Evolutionary conservation across 1,140 invertebrate genomes (phyloP), one percentile per base, ranked within the genome.

Genomic region (Diorhabda sublineata): DNA sequence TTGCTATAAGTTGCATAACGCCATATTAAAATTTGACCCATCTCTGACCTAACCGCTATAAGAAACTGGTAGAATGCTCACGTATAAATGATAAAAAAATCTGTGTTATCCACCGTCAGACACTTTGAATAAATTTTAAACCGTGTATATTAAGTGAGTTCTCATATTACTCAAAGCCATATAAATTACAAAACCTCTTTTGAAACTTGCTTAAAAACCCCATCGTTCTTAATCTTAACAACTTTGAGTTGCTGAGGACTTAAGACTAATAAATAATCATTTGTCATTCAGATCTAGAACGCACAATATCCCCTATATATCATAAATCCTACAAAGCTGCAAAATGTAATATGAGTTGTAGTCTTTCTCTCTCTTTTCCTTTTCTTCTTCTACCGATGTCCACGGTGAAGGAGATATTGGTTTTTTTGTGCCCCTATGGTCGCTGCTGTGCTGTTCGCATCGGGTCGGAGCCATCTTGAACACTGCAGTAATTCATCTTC

Each of bases 261-360:
- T 67, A 69, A 67, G 66, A 52, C 62, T 47, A 67, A 73, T 75
- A 75, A 75, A 75, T 75, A 75, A 73, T 73, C 72, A 75, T 75
- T 75, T 75, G 74, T 75, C 74, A 71, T 73, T 73, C 70, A 71
- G 72, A 72, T 72, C 71, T 68, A 71, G 72, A 71, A 74, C 73
- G 72, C 66, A 76, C 73, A 76, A 76, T 74, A 74, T 76, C 72
- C 69, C 59, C 73, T 69, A 73, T 73, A 77, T 75, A 70, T 75
- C 74, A 70, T 75, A 73, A 73, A 76, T 73, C 72, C 65, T 61
- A 71, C 71, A 70, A 76, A 77, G 75, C 75, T 76, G 76, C 70
- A 74, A 77, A 76, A 77, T 72, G 75, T 76, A 76, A 76, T 77
- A 76, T 77, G 71, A 76, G 73, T 77, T 77, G 74, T 77, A 73